Base-by-base conservation (phyloP, 2,888 invertebrate genomes). In the Caenorhabditis sinica region DNA sequence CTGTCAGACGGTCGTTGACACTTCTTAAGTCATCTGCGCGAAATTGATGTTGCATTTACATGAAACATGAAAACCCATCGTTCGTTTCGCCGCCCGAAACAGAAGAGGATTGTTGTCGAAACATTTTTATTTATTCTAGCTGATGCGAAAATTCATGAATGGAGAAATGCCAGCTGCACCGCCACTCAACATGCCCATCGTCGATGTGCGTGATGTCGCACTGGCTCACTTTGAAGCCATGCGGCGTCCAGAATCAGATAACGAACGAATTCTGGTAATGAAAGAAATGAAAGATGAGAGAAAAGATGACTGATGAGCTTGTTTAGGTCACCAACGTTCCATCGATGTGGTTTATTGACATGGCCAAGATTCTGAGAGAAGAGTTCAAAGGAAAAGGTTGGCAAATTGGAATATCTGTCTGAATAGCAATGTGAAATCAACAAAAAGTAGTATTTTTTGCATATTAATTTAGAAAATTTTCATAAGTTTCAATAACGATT, bases 141-240 rank as follows among this genome's bases (percentile, higher is more conserved):
- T 91, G 63, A 87, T 91, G 72, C 87, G 91, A 51, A 88, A 89
- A 63, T 90, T 92, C 84, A 77, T 92, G 75, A 91, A 90, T 82
- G 74, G 82, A 61, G 87, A 91, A 79, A 91, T 92, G 90, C 92
- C 92, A 33, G 90, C 88, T 23, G 75, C 88, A 15, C 92, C 94
- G 6, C 93, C 93, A 76, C 91, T 94, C 49, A 93, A 87, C 75
- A 66, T 94, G 86, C 92, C 93, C 13, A 86, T 94, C 43, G 93
- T 94, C 79, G 94, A 94, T 90, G 94, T 94, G 2, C 90, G 94
- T 58, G 94, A 94, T 90, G 94, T 94, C 2, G 94, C 94, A 23
- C 61, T 82, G 17, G 94, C 94, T 2, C 94, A 94, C 90, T 91
- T 94, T 72, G 93, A 93, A 89, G 94, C 94, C 60, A 93, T 94